Base-by-base conservation (phyloP, 2,888 invertebrate species). In the Cyrtodaria siliqua region DNA sequence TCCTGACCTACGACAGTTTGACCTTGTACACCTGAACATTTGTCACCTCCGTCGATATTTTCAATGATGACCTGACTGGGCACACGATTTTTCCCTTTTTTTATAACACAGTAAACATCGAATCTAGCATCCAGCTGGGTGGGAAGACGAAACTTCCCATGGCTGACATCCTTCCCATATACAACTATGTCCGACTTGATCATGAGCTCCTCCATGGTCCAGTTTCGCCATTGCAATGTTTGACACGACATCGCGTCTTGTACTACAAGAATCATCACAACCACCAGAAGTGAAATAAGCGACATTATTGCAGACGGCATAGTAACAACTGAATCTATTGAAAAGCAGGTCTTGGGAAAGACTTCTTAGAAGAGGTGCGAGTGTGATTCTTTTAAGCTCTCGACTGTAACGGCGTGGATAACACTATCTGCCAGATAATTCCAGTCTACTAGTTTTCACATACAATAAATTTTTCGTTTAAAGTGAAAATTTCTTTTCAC, bases 41-140 rank as follows among this genome's bases (percentile, higher is more conserved):
- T 33, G 9, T 62, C 52, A 1, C 42, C 71, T 40, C 59, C 64
- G 23, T 60, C 33, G 24, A 84, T 75, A 18, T 74, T 42, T 29
- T 82, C 79, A 40, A 84, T 84, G 9, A 82, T 75, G 24, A 84
- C 70, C 38, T 80, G 72, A n/a, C 71, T 57, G 3, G 80, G 80
- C 27, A 84, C 53, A 16, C 47, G 53, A 38, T 70, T 73, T 1
- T 29, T 4, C 2, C 73, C 77, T 14, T 59, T 40, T 55, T 84
- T 84, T 8, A 82, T 52, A 2, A 84, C 76, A 77, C 84, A 84
- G 42, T 77, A 81, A 8, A 84, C 82, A 47, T 79, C 72, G 61
- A 84, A 84, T 18, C 80, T 55, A 20, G 80, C 69, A 53, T 84
- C 84, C 33, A 80, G 6, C 8, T 69, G 60, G 18, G 56, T 57